Conservation (phyloP, 2,888 invertebrate species). For the Parochlus steinenii region DNA sequence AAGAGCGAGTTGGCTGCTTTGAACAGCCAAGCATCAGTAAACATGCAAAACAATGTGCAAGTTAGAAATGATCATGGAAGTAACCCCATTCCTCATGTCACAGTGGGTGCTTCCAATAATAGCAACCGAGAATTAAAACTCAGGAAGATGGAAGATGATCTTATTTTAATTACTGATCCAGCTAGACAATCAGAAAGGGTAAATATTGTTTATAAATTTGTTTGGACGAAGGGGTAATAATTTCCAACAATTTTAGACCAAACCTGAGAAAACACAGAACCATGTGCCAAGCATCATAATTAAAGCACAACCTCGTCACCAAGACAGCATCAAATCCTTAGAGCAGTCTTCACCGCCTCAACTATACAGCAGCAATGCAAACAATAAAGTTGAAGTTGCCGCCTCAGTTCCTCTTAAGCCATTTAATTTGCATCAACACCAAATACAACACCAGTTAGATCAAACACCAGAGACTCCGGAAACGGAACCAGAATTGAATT, state of each 20-base stretch:
- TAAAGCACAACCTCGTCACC: too few relatives aligned
- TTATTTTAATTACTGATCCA: constrained; percentile 41
- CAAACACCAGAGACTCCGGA: constrained; percentile 8
- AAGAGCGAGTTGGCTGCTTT: constrained; percentile 36
- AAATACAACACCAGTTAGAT: too few relatives aligned
- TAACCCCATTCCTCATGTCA: constrained; percentile 29
- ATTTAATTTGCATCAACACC: constrained; percentile 9
- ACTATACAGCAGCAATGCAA: too few relatives aligned
- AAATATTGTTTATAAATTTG: constrained; percentile 20
- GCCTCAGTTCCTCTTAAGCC: constrained; percentile 8
- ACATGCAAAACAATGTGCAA: constrained; percentile 20
- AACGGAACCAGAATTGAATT: constrained; percentile 7
- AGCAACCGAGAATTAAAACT: constrained; percentile 27
- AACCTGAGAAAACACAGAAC: too few relatives aligned
- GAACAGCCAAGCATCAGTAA: constrained; percentile 19
- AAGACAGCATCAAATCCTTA: too few relatives aligned
- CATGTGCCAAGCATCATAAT: too few relatives aligned
- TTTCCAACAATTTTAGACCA: too few relatives aligned
- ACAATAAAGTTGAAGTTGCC: constrained; percentile 11
- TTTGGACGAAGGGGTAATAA: too few relatives aligned
- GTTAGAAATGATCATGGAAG: constrained; percentile 25
- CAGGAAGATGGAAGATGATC: constrained; percentile 16
- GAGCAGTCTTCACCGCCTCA: too few relatives aligned
- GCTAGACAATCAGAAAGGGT: constrained; percentile 25
- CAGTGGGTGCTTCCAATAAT: constrained; percentile 30